Evolutionary conservation across 2,888 invertebrate genomes (phyloP), one percentile per base, ranked within the genome.

Genomic region (Dione vanillae): DNA sequence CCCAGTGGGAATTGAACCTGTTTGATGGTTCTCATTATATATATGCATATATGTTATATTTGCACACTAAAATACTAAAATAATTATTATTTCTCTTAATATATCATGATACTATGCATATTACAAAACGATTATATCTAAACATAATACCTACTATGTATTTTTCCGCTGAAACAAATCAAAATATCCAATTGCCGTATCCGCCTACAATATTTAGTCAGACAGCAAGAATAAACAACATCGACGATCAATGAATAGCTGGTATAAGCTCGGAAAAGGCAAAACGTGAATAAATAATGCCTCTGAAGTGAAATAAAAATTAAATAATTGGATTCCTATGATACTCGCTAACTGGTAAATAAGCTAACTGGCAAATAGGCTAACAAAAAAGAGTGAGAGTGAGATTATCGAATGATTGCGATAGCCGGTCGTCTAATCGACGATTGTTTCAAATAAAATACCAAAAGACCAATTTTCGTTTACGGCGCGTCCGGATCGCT

Each of bases 401-500:
- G 75, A 37, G 58, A 73, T 74, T 76, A 74, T 75, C 74, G 68
- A 74, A 72, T 75, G 73, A 71, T 74, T 71, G 71, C 61, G 51
- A 69, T 69, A 16, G 62, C 54, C 68, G 59, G 47, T 52, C 51
- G 73, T 74, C 78, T 82, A 85, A 87, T 84, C 80, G 82, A 78
- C 77, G 78, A 69, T 75, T 76, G 78, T 81, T 79, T 82, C 82
- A 79, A 83, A 82, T 80, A 80, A 82, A 80, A n/a, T n/a, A n/a
- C n/a, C n/a, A n/a, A n/a, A 80, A 76, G 78, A 79, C 67, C 59
- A 66, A 76, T 73, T 71, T 73, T 69, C 74, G 79, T 79, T 75
- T 69, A 66, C 72, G 78, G 75, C 80, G 85, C 83, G 82, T 78
- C 75, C 83, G 82, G 83, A 78, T 79, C 82, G 80, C 73, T 84